Percentiles rank a stretch among this genome's conserved stretches.
phyloP scores from a whole-genome alignment of 2,888 invertebrate species.

The Byasa hedistus region DNA sequence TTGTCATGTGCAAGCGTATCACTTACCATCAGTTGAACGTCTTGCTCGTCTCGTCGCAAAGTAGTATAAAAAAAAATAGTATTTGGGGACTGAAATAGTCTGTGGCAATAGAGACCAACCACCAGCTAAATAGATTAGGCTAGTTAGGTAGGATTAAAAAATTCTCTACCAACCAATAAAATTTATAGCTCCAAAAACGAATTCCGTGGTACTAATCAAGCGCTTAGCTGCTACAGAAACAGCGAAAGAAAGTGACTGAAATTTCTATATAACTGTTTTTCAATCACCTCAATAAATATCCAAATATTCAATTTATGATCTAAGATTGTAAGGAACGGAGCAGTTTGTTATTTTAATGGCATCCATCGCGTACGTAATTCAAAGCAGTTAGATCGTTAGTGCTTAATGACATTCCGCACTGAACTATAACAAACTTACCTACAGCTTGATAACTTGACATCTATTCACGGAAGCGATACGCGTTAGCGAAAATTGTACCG shows the following conservation, averaged over 20 bases:
- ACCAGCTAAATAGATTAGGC: no score
- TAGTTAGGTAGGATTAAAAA: no score
- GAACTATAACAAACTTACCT: slow-evolving; percentile 20
- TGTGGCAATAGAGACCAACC: no score
- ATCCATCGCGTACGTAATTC: slow-evolving; percentile 15
- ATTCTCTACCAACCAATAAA: no score
- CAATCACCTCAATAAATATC: not conserved
- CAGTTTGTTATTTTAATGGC: slow-evolving; percentile 25
- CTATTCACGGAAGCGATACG: slow-evolving; percentile 5
- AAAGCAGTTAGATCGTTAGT: slow-evolving; percentile 24
- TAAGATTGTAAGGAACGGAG: not conserved
- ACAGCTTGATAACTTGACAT: slow-evolving; percentile 11
- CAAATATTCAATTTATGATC: not conserved
- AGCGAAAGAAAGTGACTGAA: not conserved
- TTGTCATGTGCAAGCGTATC: no score
- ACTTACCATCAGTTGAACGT: no score
- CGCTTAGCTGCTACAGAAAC: no score
- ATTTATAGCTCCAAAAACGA: no score
- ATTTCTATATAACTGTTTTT: not conserved
- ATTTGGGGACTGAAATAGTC: no score
- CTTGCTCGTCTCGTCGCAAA: no score
- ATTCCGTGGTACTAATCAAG: no score
- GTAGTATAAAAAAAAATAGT: no score
- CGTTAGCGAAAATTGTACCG: not conserved
- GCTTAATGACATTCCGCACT: slow-evolving; percentile 11